Conservation (phyloP, 2,888 invertebrate genomes). For the Troides aeacus region DNA sequence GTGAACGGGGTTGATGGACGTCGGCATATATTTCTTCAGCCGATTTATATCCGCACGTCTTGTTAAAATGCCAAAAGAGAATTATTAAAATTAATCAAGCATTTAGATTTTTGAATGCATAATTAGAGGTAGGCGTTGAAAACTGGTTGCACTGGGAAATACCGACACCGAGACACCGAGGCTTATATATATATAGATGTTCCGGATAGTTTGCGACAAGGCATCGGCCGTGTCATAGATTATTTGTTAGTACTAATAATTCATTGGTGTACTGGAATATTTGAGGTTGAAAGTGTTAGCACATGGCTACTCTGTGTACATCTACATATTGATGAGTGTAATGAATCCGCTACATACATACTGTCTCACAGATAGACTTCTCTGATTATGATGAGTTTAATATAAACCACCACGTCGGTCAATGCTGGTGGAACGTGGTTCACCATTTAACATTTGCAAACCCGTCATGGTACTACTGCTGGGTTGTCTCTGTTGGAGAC, state of each 20-base stretch:
- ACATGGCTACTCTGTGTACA: neutral
- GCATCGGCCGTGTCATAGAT: conserved; percentile 62
- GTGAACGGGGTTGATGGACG: too few species aligned
- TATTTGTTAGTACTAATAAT: conserved; percentile 42
- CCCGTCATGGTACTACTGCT: too few species aligned
- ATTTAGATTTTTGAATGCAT: conserved; percentile 22
- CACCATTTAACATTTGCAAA: too few species aligned
- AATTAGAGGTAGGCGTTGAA: conserved; percentile 22
- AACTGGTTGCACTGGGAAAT: conserved; percentile 64
- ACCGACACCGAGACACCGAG: conserved; percentile 48
- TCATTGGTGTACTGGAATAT: conserved; percentile 2
- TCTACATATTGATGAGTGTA: neutral
- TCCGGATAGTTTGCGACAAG: conserved; percentile 41
- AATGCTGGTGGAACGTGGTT: too few species aligned
- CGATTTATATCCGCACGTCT: neutral
- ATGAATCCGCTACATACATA: neutral
- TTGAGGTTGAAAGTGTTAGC: conserved; percentile 11
- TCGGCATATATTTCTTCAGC: neutral
- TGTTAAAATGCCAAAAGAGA: neutral
- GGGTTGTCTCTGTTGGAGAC: too few species aligned
- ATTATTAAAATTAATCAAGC: neutral
- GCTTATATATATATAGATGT: conserved; percentile 24
- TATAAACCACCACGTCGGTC: too few species aligned
- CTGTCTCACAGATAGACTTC: too few species aligned
- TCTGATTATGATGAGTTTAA: too few species aligned